Base-by-base conservation (phyloP, 2,113 vertebrate species). In the Percopsis transmontana region DNA sequence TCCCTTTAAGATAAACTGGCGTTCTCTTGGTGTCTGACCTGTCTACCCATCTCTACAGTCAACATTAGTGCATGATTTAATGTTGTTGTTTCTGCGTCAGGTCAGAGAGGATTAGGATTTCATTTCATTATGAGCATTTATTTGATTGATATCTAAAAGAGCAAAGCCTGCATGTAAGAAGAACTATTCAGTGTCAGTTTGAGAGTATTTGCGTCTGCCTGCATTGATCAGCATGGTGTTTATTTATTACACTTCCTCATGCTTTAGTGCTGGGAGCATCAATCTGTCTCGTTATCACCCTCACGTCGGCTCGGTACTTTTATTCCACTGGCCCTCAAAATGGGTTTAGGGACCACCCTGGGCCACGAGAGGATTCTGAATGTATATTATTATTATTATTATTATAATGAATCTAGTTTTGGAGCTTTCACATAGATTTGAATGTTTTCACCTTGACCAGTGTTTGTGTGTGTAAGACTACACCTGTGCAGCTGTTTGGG, bases 71-170 rank as follows among this genome's bases (percentile, higher is more conserved):
- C 27, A 33, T 33, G 27, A 33, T 33, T 33, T 6, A 33, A 33
- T 33, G 27, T 33, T 33, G 5, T 33, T 33, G 5, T 33, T 33
- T 7, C 5, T n/a, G 19, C n/a, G 19, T 2, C 16, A 11, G 18
- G 5, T 66, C 20, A 60, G 0, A 40, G 8, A 68, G 74, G 74
- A 85, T 84, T 79, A 76, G 48, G 52, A 64, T 72, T 77, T 81
- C 50, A 79, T 85, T 77, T 80, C 56, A 81, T 79, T 75, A 63
- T 76, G 65, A 62, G 52, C 13, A 0, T 68, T 60, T 41, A 16
- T 12, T 14, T 45, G 42, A 41, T n/a, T 51, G 55, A 81, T 76
- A 76, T 55, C 61, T 67, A 42, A 70, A 77, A 77, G 63, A 76
- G 62, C 65, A 68, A 23, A 39, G 41, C 70, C 66, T 68, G 13